Percentiles rank a stretch among this genome's conserved stretches.
phyloP scores from a whole-genome alignment of 2,113 vertebrate genomes.

The Microtus pennsylvanicus region DNA sequence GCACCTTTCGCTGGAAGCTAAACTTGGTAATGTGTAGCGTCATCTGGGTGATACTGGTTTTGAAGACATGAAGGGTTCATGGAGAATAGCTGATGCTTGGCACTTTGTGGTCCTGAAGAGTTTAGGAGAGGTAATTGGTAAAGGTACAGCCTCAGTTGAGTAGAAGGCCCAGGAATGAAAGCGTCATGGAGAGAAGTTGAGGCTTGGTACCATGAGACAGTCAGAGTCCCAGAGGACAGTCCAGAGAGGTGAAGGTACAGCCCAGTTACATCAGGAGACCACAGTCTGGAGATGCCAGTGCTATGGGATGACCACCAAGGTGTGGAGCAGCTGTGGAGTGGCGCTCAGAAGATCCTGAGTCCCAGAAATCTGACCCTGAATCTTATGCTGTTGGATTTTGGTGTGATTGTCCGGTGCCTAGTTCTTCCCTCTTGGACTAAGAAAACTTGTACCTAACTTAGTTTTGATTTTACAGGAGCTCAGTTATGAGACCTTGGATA shows the following conservation, averaged over 20 bases:
- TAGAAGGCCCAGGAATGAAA: not conserved
- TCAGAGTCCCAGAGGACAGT: not conserved
- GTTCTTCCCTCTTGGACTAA: not conserved
- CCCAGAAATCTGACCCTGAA: not conserved
- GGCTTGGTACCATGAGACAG: not conserved
- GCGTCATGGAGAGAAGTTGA: not conserved
- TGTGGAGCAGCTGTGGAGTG: not conserved
- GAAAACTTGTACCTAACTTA: not conserved
- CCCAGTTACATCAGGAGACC: not conserved
- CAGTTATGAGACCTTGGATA: not conserved
- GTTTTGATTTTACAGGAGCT: not conserved
- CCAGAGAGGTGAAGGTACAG: not conserved
- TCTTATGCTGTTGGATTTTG: not conserved
- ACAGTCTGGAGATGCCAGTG: not conserved
- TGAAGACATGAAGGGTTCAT: not conserved
- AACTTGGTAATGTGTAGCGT: not conserved
- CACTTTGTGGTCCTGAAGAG: not conserved
- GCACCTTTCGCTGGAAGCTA: not conserved
- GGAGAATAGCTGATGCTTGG: not conserved
- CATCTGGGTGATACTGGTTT: not conserved
- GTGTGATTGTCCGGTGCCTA: not conserved
- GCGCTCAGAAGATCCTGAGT: not conserved
- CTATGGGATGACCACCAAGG: not conserved
- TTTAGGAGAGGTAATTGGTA: not conserved
- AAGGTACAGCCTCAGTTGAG: not conserved